These are phyloP conservation scores for Arrhopalites spinosus DNA, from an alignment of 2,888 invertebrate species.

Conservation along the genomic window DNA sequence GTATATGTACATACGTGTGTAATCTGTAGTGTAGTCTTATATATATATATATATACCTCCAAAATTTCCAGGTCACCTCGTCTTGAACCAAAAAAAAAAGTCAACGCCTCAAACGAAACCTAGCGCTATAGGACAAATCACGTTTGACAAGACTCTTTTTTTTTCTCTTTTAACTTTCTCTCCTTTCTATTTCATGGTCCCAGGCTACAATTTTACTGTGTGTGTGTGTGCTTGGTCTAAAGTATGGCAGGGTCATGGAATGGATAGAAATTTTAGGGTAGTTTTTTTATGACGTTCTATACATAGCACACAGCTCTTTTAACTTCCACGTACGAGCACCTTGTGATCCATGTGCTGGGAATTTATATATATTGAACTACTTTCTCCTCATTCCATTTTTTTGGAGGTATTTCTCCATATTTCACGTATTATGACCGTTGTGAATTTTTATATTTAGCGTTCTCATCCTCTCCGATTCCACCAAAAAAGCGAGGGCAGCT, in stretches of 20 bases:
- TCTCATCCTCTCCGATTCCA: neutral
- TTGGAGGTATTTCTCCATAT: neutral
- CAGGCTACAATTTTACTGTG: no score
- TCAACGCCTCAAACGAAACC: no score
- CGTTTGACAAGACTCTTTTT: constrained; percentile 2
- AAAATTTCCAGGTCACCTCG: no score
- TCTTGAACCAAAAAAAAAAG: no score
- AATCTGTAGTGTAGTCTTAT: no score
- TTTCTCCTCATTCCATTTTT: neutral
- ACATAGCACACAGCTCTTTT: neutral
- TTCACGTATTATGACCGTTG: no score
- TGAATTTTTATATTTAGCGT: neutral
- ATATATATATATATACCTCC: no score
- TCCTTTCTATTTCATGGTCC: neutral
- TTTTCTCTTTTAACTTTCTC: neutral
- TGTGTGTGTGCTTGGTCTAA: no score
- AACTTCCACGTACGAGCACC: neutral
- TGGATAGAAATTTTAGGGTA: neutral
- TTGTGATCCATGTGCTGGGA: neutral
- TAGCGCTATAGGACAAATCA: constrained; percentile 3
- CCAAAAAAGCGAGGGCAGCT: neutral
- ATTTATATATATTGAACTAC: neutral
- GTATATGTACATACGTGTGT: no score
- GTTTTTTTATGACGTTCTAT: no score
- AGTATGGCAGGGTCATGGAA: neutral